phyloP scores from a whole-genome alignment of 1,140 invertebrate species.

The Plectrocnemia conspersa region DNA sequence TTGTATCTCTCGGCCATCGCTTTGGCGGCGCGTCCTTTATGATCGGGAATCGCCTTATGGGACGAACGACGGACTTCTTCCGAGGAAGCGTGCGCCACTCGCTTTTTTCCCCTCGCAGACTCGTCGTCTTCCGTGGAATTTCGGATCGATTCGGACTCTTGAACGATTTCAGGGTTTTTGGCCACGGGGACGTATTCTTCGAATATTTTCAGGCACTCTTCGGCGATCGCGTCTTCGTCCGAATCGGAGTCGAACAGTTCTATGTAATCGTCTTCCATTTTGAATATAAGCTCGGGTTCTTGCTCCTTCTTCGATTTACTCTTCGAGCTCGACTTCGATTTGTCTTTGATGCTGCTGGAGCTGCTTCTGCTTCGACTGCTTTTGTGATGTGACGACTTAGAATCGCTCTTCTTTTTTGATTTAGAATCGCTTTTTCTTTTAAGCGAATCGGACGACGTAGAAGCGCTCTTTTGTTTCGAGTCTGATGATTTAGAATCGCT shows the following conservation, averaged over 20 bases:
- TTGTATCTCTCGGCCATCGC: slow-evolving; percentile 45
- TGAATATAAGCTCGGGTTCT: background rate
- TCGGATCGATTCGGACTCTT: slow-evolving; percentile 34
- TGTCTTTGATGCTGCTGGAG: background rate
- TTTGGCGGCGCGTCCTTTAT: slow-evolving; percentile 46
- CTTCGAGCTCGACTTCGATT: slow-evolving; percentile 4
- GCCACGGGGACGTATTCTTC: slow-evolving; percentile 48
- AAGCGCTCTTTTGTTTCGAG: background rate
- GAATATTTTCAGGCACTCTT: slow-evolving; percentile 51
- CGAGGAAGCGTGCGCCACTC: slow-evolving; percentile 42
- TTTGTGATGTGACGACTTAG: background rate
- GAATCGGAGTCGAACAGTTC: slow-evolving; percentile 42
- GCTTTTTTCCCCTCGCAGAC: slow-evolving; percentile 41
- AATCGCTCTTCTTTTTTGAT: slow-evolving; percentile 9
- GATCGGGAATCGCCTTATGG: slow-evolving; percentile 38
- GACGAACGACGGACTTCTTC: background rate
- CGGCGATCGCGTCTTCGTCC: slow-evolving; percentile 47
- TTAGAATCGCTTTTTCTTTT: slow-evolving; percentile 10
- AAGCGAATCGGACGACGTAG: slow-evolving; percentile 15
- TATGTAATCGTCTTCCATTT: slow-evolving; percentile 36
- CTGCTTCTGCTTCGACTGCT: slow-evolving; percentile 1
- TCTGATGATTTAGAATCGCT: background rate
- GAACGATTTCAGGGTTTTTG: slow-evolving; percentile 34
- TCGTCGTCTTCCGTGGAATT: slow-evolving; percentile 42
- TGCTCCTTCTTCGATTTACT: background rate